Conservation (phyloP, 2,113 vertebrate species). For the Leptosomus discolor region DNA sequence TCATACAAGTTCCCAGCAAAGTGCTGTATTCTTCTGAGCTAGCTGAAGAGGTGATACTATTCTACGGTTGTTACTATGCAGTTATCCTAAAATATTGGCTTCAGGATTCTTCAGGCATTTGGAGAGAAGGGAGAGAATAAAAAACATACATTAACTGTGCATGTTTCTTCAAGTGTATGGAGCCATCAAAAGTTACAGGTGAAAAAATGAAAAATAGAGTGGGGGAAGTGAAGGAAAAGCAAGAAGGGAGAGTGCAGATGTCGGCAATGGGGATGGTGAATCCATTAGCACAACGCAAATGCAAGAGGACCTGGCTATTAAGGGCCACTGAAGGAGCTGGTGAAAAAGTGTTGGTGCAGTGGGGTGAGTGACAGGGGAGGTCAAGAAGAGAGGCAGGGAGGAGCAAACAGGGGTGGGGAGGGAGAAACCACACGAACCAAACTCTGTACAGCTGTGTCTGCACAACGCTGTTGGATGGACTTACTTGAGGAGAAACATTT, state of each 20-base stretch:
- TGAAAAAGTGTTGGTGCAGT: neutral
- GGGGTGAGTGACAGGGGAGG: no score
- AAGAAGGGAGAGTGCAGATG: neutral
- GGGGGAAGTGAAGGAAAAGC: neutral
- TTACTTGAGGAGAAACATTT: neutral
- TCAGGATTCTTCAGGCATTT: neutral
- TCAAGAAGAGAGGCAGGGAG: neutral
- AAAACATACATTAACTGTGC: neutral
- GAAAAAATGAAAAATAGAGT: neutral
- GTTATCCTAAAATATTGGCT: neutral
- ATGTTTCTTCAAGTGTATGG: neutral
- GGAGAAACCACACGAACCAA: rapidly evolving
- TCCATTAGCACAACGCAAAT: neutral
- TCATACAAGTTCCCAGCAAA: neutral
- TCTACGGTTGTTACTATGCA: neutral
- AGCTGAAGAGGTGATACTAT: neutral
- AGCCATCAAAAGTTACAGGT: neutral
- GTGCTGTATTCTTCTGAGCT: neutral
- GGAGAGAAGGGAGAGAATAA: neutral
- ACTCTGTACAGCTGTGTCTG: neutral
- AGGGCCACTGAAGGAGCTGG: neutral
- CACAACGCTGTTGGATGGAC: neutral
- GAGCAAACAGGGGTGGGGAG: neutral
- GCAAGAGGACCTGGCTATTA: neutral
- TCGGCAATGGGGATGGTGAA: rapidly evolving